Evolutionary conservation across 2,113 vertebrate species (phyloP), one percentile per base, ranked within the genome.

Genomic region (Galemys pyrenaicus): DNA sequence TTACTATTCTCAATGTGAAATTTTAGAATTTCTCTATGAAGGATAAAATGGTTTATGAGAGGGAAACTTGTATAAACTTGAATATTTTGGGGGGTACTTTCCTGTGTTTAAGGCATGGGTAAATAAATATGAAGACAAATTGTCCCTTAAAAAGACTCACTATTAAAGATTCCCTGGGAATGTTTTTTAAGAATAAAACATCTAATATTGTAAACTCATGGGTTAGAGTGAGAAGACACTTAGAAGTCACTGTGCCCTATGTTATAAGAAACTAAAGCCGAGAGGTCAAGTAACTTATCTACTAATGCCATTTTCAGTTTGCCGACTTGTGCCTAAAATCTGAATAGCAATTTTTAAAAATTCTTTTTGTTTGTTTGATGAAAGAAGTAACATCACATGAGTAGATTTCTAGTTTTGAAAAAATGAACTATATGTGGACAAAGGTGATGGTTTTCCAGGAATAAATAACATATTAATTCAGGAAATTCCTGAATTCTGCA

Each of bases 401-500:
- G 28, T 96, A 62, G 74, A 92, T 87, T 95, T 97, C 86, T 96
- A 44, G 90, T 96, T 97, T 65, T 80, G 93, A 96, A 94, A 91
- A 97, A 96, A 94, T 95, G 49, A 98, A 96, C 82, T 97, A 65
- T 83, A 87, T 95, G 37, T 97, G 96, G 95, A 97, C 97, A 98
- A 97, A 97, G 79, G 79, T 79, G 46, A 96, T 75, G 26, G 71
- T 95, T 98, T 98, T 94, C 96, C 81, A 98, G 81, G 97, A 98
- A 97, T 97, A 97, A 97, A 96, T 97, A 95, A 97, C 93, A 97
- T 96, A 89, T 26, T 35, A 83, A 89, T 94, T 97, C 91, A 97
- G 96, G 95, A 98, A 98, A 97, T 97, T 97, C 96, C 92, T 98
- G 84, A 97, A 97, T 96, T 97, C 78, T 83, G 4, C 4, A 46